These are phyloP conservation scores for Hirundichthys speculiger DNA, from an alignment of 2,113 vertebrate species.

Conservation along the genomic window DNA sequence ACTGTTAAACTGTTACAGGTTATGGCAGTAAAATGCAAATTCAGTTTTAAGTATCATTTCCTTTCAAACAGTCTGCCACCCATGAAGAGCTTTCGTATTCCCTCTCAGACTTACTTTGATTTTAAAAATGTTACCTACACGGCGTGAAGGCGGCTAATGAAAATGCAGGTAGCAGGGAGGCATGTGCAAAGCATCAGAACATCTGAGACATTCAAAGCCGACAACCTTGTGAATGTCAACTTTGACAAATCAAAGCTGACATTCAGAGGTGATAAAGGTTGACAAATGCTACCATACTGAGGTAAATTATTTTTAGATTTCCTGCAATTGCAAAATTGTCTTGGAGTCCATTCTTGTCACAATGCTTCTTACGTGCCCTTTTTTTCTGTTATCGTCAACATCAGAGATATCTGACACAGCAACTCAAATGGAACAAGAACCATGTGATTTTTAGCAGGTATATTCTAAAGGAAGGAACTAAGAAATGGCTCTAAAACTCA, in stretches of 20 bases:
- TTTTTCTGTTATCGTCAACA: neutral
- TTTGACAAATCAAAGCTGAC: slow-evolving; percentile 14
- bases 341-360: neutral
- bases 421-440: slow-evolving; percentile 1
- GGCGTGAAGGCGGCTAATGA: slow-evolving; percentile 1
- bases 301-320: neutral
- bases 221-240: slow-evolving; percentile 1
- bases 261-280: slow-evolving; percentile 11
- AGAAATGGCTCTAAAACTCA: neutral
- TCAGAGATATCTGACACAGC: neutral
- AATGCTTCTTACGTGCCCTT: neutral
- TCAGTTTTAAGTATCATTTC: slow-evolving; percentile 18
- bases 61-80: slow-evolving; percentile 23
- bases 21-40: slow-evolving; percentile 9
- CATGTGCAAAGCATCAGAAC: slow-evolving; percentile 8
- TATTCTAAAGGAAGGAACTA: neutral
- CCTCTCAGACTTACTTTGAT: neutral
- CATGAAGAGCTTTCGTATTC: slow-evolving; percentile 11
- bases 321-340: neutral
- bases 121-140: slow-evolving; percentile 13
- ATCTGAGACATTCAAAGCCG: slow-evolving; percentile 10
- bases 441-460: neutral
- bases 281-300: slow-evolving; percentile 8
- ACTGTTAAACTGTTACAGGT: slow-evolving; percentile 24
- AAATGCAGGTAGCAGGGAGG: neutral